Percentiles rank a stretch among this genome's conserved stretches.
Conservation (phyloP, 2,888 invertebrate genomes). For the Adelphocoris suturalis region DNA sequence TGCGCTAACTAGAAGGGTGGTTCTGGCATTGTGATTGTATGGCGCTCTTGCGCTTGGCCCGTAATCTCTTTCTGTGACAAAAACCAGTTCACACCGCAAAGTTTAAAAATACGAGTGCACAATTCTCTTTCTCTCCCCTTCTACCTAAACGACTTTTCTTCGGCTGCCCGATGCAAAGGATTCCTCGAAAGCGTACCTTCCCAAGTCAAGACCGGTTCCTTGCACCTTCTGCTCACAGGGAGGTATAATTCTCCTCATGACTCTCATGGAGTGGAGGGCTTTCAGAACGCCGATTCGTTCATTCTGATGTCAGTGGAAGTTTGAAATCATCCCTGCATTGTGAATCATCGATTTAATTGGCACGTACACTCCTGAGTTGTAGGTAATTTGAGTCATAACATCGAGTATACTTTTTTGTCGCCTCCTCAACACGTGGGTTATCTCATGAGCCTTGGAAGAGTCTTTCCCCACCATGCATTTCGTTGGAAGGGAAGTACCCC, state of each 20-base stretch:
- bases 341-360: too few species aligned
- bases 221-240: conserved; percentile 18
- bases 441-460: too few species aligned
- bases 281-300: background rate
- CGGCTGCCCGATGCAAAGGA: conserved; percentile 4
- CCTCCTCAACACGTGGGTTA: too few species aligned
- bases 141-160: background rate
- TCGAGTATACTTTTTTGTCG: too few species aligned
- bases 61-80: background rate
- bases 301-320: background rate
- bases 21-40: too few species aligned
- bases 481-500: too few species aligned
- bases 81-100: conserved; percentile 26
- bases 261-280: background rate
- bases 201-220: conserved; percentile 25
- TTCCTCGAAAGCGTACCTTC: conserved; percentile 21
- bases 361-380: too few species aligned
- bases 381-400: too few species aligned
- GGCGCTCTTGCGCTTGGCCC: too few species aligned
- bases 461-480: too few species aligned
- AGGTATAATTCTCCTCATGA: background rate
- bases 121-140: conserved; percentile 3
- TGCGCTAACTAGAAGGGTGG: too few species aligned
- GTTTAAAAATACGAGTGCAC: conserved; percentile 26
- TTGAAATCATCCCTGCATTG: too few species aligned